Base-by-base conservation (phyloP, 2,888 invertebrate species). In the Athalia rosae region DNA sequence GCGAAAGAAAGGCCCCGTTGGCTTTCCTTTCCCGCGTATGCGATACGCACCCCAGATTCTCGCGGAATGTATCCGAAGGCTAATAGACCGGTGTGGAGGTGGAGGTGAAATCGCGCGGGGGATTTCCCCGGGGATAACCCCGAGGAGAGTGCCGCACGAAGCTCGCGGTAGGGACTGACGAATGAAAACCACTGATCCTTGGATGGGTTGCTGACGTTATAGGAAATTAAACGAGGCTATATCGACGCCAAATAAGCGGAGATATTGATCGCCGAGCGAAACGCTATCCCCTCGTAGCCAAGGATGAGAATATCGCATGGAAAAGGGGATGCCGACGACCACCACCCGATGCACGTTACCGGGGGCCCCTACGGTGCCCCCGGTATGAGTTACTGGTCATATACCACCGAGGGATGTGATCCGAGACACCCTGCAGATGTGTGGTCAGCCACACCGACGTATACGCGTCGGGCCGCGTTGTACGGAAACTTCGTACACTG, bases 221-320 rank as follows among this genome's bases (percentile, higher is more conserved):
- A 74, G 74, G 74, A 74, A 74, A 74, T 74, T 74, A 74, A 74
- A 74, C 74, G 74, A 28, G 53, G 74, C 74, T 74, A 74, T 74
- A 74, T 74, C 74, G 74, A 61, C 61, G 59, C 74, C 74, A 61
- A 74, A 74, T 74, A 74, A 74, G 61, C 74, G 61, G 41, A 9
- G 74, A 74, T 74, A 74, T 74, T 74, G 74, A 74, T 74, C 74
- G 74, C 47, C 48, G 48, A 61, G 74, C 61, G 61, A 74, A 74
- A 74, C 50, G 61, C 74, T 74, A 48, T 28, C 74, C 59, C 48
- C 59, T 28, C 4, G 28, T 62, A 45, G 74, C 43, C 45, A 28
- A 43, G 41, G 71, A 71, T 6, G 13, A 58, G 4, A 41, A 45
- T 71, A 41, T 28, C 58, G 43, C 15, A 56, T 28, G 28, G 28